Conservation (phyloP, 2,113 vertebrate species). For the Sorex fumeus region DNA sequence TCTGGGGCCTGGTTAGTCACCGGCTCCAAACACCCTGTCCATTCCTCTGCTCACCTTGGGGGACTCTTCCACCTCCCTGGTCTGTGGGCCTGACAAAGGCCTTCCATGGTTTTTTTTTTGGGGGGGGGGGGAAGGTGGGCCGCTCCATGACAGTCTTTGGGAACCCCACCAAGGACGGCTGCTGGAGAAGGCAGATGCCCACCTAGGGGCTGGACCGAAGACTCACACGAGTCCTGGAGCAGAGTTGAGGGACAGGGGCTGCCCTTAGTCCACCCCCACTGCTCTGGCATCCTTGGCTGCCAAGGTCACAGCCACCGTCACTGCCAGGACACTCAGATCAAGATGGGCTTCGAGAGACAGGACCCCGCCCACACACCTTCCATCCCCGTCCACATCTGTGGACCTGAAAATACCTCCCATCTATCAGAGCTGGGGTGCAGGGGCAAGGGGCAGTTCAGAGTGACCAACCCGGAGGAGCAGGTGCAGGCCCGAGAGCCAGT, state of each 20-base stretch:
- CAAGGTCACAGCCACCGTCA: rapidly evolving
- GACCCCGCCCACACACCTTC: background rate
- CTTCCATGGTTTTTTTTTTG: background rate
- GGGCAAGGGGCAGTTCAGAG: background rate
- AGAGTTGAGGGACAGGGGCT: too few species aligned
- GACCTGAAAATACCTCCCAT: background rate
- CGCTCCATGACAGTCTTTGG: background rate
- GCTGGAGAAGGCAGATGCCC: background rate
- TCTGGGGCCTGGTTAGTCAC: background rate
- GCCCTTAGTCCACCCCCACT: background rate
- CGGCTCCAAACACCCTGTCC: background rate
- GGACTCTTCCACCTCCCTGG: background rate
- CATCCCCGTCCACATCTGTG: background rate
- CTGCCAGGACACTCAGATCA: background rate
- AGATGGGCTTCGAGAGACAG: background rate
- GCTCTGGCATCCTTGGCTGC: background rate
- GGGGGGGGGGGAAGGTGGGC: rapidly evolving
- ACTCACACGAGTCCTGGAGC: background rate
- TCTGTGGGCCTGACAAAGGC: slow-evolving; percentile 16
- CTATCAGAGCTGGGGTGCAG: too few species aligned
- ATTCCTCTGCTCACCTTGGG: background rate
- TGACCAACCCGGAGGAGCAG: background rate
- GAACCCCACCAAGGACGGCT: background rate
- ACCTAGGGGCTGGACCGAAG: background rate
- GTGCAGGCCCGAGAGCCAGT: rapidly evolving